A percentile compares a stretch with the other conserved stretches of the same genome.
Evolutionary conservation across 2,113 vertebrate genomes (phyloP).

Genomic region (Podarcis muralis): DNA sequence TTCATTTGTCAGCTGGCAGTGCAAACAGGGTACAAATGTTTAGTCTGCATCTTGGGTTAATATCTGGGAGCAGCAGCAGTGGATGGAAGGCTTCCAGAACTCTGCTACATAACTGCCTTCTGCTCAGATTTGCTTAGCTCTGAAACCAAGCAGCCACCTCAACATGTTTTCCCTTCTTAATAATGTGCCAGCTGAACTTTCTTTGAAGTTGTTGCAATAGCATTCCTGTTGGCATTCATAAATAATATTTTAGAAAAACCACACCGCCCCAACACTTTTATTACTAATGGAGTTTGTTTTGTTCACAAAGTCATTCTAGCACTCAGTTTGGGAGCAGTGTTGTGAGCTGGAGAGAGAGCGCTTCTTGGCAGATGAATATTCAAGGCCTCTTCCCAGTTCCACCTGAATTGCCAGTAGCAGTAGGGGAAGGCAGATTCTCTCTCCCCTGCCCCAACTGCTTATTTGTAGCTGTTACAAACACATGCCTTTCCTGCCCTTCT

Average conservation of each 20-base stretch:
- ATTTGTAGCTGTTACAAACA: not conserved
- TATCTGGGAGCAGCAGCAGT: slow-evolving; percentile 54
- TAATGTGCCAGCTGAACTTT: slow-evolving; percentile 37
- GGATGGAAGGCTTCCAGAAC: slow-evolving; percentile 70
- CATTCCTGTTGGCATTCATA: slow-evolving; percentile 38
- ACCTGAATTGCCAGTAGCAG: slow-evolving; percentile 32
- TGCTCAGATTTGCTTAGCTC: slow-evolving; percentile 58
- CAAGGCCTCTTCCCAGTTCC: not conserved
- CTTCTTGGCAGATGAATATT: not conserved
- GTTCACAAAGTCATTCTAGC: slow-evolving; percentile 6
- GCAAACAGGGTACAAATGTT: slow-evolving; percentile 74
- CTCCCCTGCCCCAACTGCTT: too few species aligned
- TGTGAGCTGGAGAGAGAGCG: not conserved
- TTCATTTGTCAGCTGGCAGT: slow-evolving; percentile 72
- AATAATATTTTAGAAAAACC: not conserved
- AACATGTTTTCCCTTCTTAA: slow-evolving; percentile 52
- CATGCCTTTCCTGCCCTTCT: not conserved
- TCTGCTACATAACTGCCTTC: slow-evolving; percentile 64
- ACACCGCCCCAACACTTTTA: not conserved
- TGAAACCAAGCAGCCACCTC: slow-evolving; percentile 46
- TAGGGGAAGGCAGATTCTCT: not conserved
- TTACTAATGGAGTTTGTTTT: not conserved
- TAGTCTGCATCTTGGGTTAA: slow-evolving; percentile 78
- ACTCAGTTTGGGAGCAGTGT: slow-evolving; percentile 6
- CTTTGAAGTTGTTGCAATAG: slow-evolving; percentile 14